Percentiles rank a stretch among this genome's conserved stretches.
These are phyloP conservation scores for Corythornis vintsioides DNA, from an alignment of 2,113 vertebrate species.

Conservation along the genomic window DNA sequence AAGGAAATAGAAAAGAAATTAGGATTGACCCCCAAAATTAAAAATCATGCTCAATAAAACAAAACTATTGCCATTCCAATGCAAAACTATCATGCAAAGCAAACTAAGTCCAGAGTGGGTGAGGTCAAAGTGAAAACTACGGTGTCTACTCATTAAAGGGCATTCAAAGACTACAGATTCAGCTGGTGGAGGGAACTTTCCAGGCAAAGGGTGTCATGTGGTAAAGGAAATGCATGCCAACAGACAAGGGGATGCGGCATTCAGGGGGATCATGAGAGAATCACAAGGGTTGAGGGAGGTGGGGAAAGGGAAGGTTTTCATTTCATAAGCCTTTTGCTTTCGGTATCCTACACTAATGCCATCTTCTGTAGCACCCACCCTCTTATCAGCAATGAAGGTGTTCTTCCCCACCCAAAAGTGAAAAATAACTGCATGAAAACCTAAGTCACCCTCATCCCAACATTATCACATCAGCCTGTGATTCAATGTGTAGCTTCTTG, in stretches of 20 bases:
- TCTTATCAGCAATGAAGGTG: not conserved
- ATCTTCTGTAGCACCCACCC: not conserved
- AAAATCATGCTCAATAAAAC: constrained; percentile 86
- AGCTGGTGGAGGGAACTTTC: constrained; percentile 48
- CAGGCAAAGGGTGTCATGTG: constrained; percentile 58
- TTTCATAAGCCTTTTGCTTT: constrained; percentile 9
- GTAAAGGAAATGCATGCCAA: constrained; percentile 76
- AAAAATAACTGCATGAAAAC: not conserved
- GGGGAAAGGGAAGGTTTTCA: constrained; percentile 11
- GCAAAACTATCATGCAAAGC: constrained; percentile 85
- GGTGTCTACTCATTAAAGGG: constrained; percentile 60
- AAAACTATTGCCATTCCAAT: constrained; percentile 83
- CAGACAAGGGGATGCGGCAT: constrained; percentile 65
- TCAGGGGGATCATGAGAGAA: constrained; percentile 44
- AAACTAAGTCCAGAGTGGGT: constrained; percentile 56
- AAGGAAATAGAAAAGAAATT: constrained; percentile 89
- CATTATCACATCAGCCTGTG: not conserved
- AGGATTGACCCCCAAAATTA: constrained; percentile 82
- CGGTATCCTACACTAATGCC: not conserved
- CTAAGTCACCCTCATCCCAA: not conserved
- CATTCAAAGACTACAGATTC: constrained; percentile 55
- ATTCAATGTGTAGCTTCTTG: not conserved
- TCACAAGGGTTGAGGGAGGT: not conserved
- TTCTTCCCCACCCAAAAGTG: not conserved
- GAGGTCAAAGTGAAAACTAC: constrained; percentile 38